Percentiles rank a stretch among this genome's conserved stretches.
Conservation (phyloP, 1,140 invertebrate genomes). For the Cherax quadricarinatus region DNA sequence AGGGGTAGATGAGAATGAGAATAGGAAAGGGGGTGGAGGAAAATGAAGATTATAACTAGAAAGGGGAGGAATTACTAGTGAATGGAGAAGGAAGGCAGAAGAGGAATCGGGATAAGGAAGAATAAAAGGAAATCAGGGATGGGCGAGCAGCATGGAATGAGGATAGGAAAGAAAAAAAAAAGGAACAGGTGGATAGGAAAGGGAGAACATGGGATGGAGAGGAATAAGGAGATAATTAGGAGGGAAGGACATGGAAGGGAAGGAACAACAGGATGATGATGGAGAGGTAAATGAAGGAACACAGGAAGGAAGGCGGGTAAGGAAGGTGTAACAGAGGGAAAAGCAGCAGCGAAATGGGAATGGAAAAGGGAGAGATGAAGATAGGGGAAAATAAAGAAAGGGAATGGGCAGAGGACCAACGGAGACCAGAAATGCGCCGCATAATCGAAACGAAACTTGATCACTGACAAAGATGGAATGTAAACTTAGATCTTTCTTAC, state of each 20-base stretch:
- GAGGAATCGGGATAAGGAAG: not conserved
- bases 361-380: not conserved
- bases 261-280: too few relatives aligned
- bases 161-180: not conserved
- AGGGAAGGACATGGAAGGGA: not conserved
- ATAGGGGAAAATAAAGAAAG: too few relatives aligned
- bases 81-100: not conserved
- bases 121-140: not conserved
- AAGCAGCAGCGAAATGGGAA: too few relatives aligned
- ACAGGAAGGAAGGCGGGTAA: too few relatives aligned
- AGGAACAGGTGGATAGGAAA: not conserved
- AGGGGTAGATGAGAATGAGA: not conserved
- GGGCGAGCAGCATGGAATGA: too few relatives aligned
- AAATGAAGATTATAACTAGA: not conserved
- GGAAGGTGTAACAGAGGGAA: too few relatives aligned
- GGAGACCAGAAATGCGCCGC: too few relatives aligned
- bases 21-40: not conserved
- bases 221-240: not conserved
- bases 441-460: too few relatives aligned
- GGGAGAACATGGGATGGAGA: not conserved
- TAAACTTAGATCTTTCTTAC: too few relatives aligned
- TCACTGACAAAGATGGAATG: too few relatives aligned
- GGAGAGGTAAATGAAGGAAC: too few relatives aligned
- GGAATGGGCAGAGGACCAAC: too few relatives aligned
- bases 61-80: not conserved